Base-by-base conservation (phyloP, 1,140 invertebrate genomes). In the Neodiprion virginianus region DNA sequence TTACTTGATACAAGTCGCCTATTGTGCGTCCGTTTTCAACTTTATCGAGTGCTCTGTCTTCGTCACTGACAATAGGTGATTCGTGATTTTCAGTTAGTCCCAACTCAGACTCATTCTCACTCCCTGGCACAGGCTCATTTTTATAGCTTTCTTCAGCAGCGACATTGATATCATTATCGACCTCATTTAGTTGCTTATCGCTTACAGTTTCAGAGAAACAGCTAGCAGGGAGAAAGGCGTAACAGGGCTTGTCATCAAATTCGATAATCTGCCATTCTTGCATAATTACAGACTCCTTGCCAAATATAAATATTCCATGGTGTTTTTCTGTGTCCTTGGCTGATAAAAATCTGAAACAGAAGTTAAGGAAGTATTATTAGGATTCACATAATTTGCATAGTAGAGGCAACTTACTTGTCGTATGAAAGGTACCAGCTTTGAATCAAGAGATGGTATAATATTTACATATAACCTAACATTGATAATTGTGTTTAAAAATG, bases 201-300 rank as follows among this genome's bases (percentile, higher is more conserved):
- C n/a, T 61, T 17, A 61, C 53, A 8, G 53, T 61, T 17, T 12
- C n/a, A 17, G 53, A 14, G 53, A 65, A 70, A 4, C 84, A 85
- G 47, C 83, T 83, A 77, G 87, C 87, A 17, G 88, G 87, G 66
- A 89, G 80, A 72, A 89, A 89, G 0, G 87, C 88, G 73, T 89
- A 89, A 80, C 87, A 89, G 0, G 86, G 86, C 7, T 86, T 87
- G 7, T 86, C 88, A 70, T 89, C 86, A 71, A 88, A 89, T 40
- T 89, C 88, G 66, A 89, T 77, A 61, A 89, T 88, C 73, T 89
- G 87, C 88, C 88, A 89, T 71, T 88, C 88, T 48, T 81, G 83
- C 88, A 89, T 89, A 7, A 87, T 80, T 12, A 89, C 80, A 8
- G 87, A 87, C 72, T 87, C 87, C 67, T 84, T 83, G 48, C 86